Conservation (phyloP, 64 coral and sea anemone species). For the Dendronephthya gigantea region DNA sequence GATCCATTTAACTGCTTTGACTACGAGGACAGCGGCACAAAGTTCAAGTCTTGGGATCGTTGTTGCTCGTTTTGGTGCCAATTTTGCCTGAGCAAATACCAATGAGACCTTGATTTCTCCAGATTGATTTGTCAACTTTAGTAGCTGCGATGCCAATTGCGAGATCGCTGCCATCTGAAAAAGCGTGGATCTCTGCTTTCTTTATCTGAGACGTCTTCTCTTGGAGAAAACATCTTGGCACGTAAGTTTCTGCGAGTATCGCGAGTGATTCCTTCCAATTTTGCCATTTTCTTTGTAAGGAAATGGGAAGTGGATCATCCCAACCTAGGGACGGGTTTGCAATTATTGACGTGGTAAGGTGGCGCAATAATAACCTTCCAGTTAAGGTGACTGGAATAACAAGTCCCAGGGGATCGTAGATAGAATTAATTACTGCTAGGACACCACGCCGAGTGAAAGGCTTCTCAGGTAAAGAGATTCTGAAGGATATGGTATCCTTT, state of each 20-base stretch:
- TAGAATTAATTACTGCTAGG: no score
- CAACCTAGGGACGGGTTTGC: neutral
- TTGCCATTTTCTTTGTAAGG: neutral
- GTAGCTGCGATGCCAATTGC: neutral
- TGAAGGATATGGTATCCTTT: no score
- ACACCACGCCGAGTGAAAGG: no score
- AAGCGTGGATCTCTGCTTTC: neutral
- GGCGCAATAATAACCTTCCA: neutral
- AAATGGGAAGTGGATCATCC: no score
- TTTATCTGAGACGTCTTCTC: neutral
- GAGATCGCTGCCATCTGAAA: neutral
- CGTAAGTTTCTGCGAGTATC: neutral
- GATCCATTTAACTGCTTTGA: neutral
- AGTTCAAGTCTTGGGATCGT: neutral
- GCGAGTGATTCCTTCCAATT: neutral
- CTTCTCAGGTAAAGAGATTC: no score
- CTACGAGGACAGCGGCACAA: neutral
- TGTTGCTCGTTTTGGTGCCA: neutral
- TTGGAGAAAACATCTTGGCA: neutral
- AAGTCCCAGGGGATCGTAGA: no score
- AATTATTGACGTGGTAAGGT: neutral
- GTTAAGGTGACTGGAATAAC: no score
- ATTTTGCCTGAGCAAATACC: neutral
- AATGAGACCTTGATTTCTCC: neutral
- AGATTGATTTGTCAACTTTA: neutral